Base-by-base conservation (phyloP, 2,888 invertebrate genomes). In the Monoplex corrugatus region DNA sequence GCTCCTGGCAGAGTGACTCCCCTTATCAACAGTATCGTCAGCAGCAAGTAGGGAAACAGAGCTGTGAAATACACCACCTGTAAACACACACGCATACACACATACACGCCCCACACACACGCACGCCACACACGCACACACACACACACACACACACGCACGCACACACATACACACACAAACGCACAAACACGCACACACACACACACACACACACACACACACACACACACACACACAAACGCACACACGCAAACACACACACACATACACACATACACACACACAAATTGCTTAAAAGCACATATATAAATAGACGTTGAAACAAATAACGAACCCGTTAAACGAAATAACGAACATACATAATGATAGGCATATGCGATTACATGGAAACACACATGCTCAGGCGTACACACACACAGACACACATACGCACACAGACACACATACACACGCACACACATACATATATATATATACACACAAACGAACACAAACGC, bases 1-100 rank as follows among this genome's bases (percentile, higher is more conserved):
- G 95, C 95, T 1, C 96, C 96, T 0, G 95, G 95, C 32, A 96
- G 93, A 5, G 96, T 96, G 2, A 95, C 91, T 0, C 96, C 96
- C 32, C 95, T 91, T 78, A 96, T 94, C 45, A 96, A 92, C 16
- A 96, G 92, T 35, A 95, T 93, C 44, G 95, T 92, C 88, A 96
- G 91, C 72, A 96, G 91, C 1, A 96, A 89, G 89, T 96, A 96
- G 0, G 96, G 95, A 85, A 99, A 97, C 2, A 99, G 97, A 0
- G 99, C 99, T 0, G 99, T 99, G 95, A 99, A 98, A 96, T 99
- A 99, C 23, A 99, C 99, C 44, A 98, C 97, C 97, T 97, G 93
- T 3, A 94, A 92, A 72, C 2, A 50, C 50, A 50, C 10, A 50
- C 50, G 57, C 16, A 19, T n/a, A 35, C 3, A 63, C 32, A 23